Conservation (phyloP, 2,888 invertebrate species). For the Keiferia lycopersicella region DNA sequence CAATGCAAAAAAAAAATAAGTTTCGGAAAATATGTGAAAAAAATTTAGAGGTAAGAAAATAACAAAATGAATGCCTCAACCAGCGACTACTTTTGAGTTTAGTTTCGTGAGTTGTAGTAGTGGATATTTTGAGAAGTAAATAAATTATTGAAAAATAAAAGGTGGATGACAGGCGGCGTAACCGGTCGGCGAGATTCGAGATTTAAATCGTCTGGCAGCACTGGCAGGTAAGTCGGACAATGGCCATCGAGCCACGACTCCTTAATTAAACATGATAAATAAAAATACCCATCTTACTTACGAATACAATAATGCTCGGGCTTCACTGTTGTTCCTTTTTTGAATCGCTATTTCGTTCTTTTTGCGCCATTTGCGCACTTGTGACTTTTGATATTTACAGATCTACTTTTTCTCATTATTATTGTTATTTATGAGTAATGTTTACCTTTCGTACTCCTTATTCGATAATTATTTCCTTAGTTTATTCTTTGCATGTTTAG, state of each 20-base stretch:
- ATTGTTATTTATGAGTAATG: neutral
- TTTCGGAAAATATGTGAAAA: neutral
- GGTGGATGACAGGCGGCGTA: slow-evolving; percentile 57
- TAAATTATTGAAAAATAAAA: slow-evolving; percentile 67
- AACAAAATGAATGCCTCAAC: neutral
- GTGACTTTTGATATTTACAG: slow-evolving; percentile 4
- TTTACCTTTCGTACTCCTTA: neutral
- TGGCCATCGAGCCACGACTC: slow-evolving; percentile 70
- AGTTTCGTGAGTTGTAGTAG: slow-evolving; percentile 51
- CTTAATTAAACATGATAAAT: slow-evolving; percentile 73
- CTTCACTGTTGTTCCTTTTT: slow-evolving; percentile 35
- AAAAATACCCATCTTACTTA: slow-evolving; percentile 41
- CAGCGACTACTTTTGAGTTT: slow-evolving; percentile 35
- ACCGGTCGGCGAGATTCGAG: slow-evolving; percentile 64
- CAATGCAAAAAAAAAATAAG: neutral
- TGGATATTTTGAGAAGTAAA: slow-evolving; percentile 61
- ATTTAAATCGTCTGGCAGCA: slow-evolving; percentile 68
- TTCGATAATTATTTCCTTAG: neutral
- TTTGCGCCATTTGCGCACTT: slow-evolving; percentile 14
- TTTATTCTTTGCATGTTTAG: neutral
- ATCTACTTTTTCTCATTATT: neutral
- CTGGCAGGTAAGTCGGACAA: slow-evolving; percentile 74
- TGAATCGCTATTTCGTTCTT: slow-evolving; percentile 19
- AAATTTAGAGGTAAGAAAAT: neutral
- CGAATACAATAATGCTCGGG: slow-evolving; percentile 32